Evolutionary conservation across 2,797 vertebrate genomes (phyloP), one percentile per base, ranked within the genome.

Genomic region (Hydrophis major): DNA sequence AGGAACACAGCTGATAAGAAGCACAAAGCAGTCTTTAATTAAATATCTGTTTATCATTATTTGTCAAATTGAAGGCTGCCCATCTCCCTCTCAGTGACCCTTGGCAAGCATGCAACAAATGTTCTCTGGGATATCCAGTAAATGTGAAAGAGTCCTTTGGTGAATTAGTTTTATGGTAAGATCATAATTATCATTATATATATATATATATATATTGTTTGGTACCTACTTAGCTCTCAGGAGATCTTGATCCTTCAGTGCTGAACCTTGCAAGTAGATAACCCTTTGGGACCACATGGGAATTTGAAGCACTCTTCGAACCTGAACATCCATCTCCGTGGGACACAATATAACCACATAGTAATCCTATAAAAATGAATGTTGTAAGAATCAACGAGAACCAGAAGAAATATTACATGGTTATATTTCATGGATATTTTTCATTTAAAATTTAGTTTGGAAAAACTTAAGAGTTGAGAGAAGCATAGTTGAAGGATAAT

Each of bases 261-360:
- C 98, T 55, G 98, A 98, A 22, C 98, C 98, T 95, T 98, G 98
- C 47, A 98, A 96, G 94, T 98, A 98, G 92, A 98, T 98, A 63
- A 98, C 98, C 95, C 98, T 96, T 92, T 98, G 98, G 20, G 98
- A 98, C 98, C 98, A 98, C 98, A 98, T 98, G 18, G 98, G 98
- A 92, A 98, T 98, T 95, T 98, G 98, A 20, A 98, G 96, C 2
- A 98, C 97, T 94, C 98, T 97, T 92, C 98, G 97, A 89, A 98
- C 98, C 92, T 98, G 98, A 93, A 97, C 97, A 94, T 98, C 98
- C 98, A 98, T 98, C 95, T 98, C 98, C 10, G 98, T 98, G 27
- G 98, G 98, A 95, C 98, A 98, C 61, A 98, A 95, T 95, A 98
- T 98, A 94, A 98, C 98, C 0, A 98, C 97, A 37, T 98, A 98